Evolutionary conservation across 37 sponge, comb jelly and placozoan species (phyloP).

Genomic region (Beroe forskalii): DNA sequence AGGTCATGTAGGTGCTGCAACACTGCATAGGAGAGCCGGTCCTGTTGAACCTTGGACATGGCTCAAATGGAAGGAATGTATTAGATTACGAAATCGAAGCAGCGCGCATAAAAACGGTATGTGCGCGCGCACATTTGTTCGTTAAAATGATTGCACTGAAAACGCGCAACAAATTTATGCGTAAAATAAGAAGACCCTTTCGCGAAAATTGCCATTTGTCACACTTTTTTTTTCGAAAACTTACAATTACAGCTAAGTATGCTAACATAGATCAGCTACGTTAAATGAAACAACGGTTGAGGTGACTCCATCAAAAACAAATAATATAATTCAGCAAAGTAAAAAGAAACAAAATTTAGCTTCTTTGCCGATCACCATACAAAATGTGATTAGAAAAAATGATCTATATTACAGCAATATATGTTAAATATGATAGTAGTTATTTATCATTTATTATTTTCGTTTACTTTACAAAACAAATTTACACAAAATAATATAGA

Average conservation of each 20-base stretch:
- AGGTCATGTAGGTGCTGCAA: conserved; percentile 21
- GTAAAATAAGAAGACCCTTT: conserved; percentile 49
- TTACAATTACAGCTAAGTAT: no score
- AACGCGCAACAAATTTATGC: not conserved
- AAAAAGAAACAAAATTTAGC: no score
- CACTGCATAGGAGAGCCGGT: conserved; percentile 26
- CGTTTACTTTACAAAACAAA: conserved; percentile 22
- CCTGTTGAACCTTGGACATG: conserved; percentile 59
- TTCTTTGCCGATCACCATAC: not conserved
- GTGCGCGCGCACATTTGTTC: conserved; percentile 65
- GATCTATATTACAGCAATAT: not conserved
- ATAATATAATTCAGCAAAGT: not conserved
- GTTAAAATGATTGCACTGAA: conserved; percentile 38
- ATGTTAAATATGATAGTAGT: not conserved
- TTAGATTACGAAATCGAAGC: not conserved
- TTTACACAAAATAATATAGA: conserved; percentile 48
- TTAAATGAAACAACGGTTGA: not conserved
- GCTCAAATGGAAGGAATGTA: not conserved
- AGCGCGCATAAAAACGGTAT: not conserved
- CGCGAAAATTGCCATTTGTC: conserved; percentile 6
- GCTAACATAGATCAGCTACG: no score
- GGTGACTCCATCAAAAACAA: not conserved
- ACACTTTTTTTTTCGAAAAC: conserved; percentile 17
- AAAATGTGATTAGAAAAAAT: not conserved
- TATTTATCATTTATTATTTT: no score